phyloP scores from a whole-genome alignment of 2,113 vertebrate genomes.

The Bufo bufo region DNA sequence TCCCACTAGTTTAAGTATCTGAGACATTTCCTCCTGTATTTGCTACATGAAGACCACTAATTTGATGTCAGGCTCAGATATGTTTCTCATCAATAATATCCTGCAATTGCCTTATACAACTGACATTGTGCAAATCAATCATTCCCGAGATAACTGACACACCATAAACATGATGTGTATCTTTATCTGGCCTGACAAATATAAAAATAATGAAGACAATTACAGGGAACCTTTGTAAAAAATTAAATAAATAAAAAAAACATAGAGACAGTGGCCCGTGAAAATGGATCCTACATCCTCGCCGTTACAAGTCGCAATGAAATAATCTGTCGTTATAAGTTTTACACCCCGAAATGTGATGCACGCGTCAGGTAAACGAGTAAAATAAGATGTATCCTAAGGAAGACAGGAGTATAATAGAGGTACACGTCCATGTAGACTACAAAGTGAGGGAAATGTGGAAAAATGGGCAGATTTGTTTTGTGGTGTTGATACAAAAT shows the following conservation, averaged over 20 bases:
- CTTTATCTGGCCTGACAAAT: conserved; percentile 58
- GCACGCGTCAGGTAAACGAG: conserved; percentile 10
- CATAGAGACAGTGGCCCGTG: not conserved
- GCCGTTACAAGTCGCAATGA: conserved; percentile 21
- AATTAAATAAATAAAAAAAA: conserved; percentile 7
- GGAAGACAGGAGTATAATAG: not conserved
- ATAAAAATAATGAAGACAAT: conserved; percentile 59
- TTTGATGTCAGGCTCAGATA: conserved; percentile 79
- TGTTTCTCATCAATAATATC: conserved; percentile 83
- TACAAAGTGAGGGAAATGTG: not conserved
- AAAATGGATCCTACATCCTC: conserved; percentile 14
- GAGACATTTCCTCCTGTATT: conserved; percentile 75
- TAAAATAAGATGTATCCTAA: not conserved
- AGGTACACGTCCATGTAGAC: not conserved
- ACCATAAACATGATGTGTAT: conserved; percentile 59
- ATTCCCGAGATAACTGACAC: conserved; percentile 62
- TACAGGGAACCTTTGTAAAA: conserved; percentile 39
- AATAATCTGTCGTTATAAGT: conserved; percentile 41
- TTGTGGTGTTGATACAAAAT: too few relatives aligned
- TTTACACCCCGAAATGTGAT: conserved; percentile 12
- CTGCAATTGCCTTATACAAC: conserved; percentile 72
- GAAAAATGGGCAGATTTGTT: not conserved
- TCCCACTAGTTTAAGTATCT: conserved; percentile 77
- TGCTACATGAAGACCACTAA: conserved; percentile 80
- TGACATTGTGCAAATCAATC: conserved; percentile 62